These are phyloP conservation scores for Meleagris gallopavo DNA, from an alignment of 2,113 vertebrate genomes.

Conservation along the genomic window DNA sequence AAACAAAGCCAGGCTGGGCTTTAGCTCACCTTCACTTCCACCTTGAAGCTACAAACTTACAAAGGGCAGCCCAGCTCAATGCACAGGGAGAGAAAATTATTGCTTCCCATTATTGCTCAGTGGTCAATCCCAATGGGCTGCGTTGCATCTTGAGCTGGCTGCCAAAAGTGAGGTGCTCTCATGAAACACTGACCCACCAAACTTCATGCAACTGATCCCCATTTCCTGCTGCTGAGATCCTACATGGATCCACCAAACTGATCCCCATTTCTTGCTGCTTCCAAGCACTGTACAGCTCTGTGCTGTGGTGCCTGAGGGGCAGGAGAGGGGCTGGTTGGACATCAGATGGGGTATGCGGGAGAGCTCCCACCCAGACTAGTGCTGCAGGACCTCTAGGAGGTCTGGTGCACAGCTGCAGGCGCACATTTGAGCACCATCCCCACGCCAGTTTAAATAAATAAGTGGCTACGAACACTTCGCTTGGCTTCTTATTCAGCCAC, in stretches of 20 bases:
- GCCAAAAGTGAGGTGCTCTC: neutral
- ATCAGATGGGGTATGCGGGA: neutral
- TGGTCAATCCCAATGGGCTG: neutral
- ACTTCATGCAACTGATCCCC: neutral
- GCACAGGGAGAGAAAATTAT: neutral
- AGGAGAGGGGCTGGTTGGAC: neutral
- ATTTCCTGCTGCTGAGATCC: neutral
- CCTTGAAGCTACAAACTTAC: neutral
- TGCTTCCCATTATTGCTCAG: neutral
- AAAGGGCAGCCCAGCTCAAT: neutral
- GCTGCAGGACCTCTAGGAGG: neutral
- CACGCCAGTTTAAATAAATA: slow-evolving; percentile 64
- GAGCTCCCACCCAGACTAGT: rapidly evolving
- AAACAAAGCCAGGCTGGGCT: neutral
- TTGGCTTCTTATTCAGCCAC: slow-evolving; percentile 30
- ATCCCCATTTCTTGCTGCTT: neutral
- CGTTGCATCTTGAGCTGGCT: neutral
- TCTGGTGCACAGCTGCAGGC: slow-evolving; percentile 46
- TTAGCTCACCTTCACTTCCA: slow-evolving; percentile 15
- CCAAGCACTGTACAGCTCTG: neutral
- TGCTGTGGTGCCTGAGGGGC: neutral
- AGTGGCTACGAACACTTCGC: neutral
- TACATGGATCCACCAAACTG: neutral
- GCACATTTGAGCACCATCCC: slow-evolving; percentile 27
- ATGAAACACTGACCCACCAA: neutral